Percentiles rank a stretch among this genome's conserved stretches.
These are phyloP conservation scores for Drosophila ironensis DNA, from an alignment of 1,140 invertebrate genomes.

Conservation along the genomic window DNA sequence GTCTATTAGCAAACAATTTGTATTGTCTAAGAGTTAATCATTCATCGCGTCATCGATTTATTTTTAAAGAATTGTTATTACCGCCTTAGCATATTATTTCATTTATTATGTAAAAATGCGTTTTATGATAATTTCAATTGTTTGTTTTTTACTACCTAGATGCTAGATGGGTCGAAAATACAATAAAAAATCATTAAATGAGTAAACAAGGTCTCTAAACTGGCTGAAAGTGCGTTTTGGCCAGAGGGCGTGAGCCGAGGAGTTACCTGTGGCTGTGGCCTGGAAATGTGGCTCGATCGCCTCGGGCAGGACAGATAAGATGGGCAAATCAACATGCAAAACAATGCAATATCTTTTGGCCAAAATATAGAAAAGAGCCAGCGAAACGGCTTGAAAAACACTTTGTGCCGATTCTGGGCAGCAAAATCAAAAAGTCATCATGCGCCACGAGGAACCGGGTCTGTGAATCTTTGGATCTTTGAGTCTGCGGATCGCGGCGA, in stretches of 20 bases:
- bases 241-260: too few species aligned
- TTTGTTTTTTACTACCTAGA: conserved; percentile 10
- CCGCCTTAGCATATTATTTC: conserved; percentile 65
- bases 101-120: conserved; percentile 55
- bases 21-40: conserved; percentile 78
- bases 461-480: conserved; percentile 23
- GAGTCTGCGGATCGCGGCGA: conserved; percentile 5
- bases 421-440: conserved; percentile 76
- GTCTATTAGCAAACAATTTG: conserved; percentile 77
- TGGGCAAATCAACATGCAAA: conserved; percentile 46
- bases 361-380: conserved; percentile 16
- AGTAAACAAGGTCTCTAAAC: conserved; percentile 8
- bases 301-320: conserved; percentile 23
- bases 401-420: conserved; percentile 58
- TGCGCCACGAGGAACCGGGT: conserved; percentile 50
- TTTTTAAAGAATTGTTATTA: conserved; percentile 73
- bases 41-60: conserved; percentile 73
- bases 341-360: conserved; percentile 34
- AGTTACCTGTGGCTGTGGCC: too few species aligned
- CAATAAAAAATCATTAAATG: neutral
- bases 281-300: conserved; percentile 12
- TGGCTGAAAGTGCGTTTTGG: conserved; percentile 14
- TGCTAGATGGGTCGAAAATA: neutral
- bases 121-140: conserved; percentile 49
- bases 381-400: conserved; percentile 43